phyloP scores from a whole-genome alignment of 23 tunicate species.

The Corella eumyota region DNA sequence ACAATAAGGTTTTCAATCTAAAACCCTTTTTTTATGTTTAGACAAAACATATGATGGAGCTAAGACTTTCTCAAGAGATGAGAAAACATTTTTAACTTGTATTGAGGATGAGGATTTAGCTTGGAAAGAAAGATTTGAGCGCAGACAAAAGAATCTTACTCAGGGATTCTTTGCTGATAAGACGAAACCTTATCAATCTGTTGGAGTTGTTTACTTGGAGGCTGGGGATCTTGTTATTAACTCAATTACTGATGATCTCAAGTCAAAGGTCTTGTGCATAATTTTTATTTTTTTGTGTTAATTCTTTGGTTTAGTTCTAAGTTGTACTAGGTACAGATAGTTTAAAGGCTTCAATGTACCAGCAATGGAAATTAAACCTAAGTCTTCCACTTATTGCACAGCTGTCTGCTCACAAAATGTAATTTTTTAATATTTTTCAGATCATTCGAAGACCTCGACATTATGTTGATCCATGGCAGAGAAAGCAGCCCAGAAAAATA shows the following conservation, averaged over 20 bases:
- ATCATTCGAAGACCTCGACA: constrained; percentile 2
- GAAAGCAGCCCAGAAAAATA: constrained; percentile 1
- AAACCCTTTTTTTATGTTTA: background rate
- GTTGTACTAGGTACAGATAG: too few relatives aligned
- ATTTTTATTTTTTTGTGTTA: background rate
- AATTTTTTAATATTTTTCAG: constrained; percentile 1
- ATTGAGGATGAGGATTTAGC: constrained; percentile 25
- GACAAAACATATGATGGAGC: constrained; percentile 34
- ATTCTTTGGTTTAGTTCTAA: too few relatives aligned
- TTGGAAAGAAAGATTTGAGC: constrained; percentile 47
- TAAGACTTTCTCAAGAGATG: constrained; percentile 41
- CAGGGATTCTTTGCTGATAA: constrained; percentile 62
- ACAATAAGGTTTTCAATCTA: too few relatives aligned
- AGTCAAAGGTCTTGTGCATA: constrained; percentile 21
- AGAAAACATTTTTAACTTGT: constrained; percentile 21
- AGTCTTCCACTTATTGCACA: too few relatives aligned
- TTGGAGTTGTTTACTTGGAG: constrained; percentile 53
- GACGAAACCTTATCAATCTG: constrained; percentile 62
- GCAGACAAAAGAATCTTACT: constrained; percentile 39
- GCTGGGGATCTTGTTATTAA: constrained; percentile 55
- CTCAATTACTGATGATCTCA: constrained; percentile 25
- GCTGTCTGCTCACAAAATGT: too few relatives aligned
- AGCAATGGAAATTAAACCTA: too few relatives aligned
- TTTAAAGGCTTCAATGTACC: too few relatives aligned
- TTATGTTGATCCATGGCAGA: constrained; percentile 10